phyloP scores from a whole-genome alignment of 2,797 vertebrate genomes.

The Enteromius fasciolatus region DNA sequence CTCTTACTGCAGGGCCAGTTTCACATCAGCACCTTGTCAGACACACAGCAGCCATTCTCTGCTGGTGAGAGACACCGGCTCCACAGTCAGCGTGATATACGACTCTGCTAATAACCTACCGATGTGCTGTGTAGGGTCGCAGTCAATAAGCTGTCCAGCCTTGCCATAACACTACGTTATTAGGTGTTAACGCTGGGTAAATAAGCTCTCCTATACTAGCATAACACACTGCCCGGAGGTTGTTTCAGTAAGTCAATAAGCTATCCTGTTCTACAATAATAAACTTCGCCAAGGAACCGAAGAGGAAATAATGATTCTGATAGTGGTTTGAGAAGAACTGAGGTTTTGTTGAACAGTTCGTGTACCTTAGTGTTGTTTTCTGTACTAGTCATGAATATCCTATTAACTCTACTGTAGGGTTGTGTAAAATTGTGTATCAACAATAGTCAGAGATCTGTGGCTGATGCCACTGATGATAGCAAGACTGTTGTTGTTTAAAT shows the following conservation, averaged over 20 bases:
- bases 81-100: conserved; percentile 33
- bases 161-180: conserved; percentile 49
- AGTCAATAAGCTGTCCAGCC: conserved; percentile 44
- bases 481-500: too few relatives aligned
- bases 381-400: neutral
- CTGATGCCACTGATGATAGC: too few relatives aligned
- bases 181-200: conserved; percentile 50
- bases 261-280: conserved; percentile 49
- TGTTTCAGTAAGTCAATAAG: conserved; percentile 44
- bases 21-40: conserved; percentile 7
- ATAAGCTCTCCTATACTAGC: conserved; percentile 47
- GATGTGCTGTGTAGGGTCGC: conserved; percentile 24
- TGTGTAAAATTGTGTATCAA: neutral
- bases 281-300: conserved; percentile 23
- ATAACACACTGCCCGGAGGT: conserved; percentile 48
- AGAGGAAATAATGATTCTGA: conserved; percentile 5
- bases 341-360: conserved; percentile 10
- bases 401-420: neutral
- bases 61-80: conserved; percentile 15
- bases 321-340: neutral
- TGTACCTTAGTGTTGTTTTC: conserved; percentile 5
- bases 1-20: neutral
- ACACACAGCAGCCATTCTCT: conserved; percentile 18
- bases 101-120: conserved; percentile 45
- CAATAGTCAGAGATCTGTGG: neutral